A percentile compares a stretch with the other conserved stretches of the same genome.
Evolutionary conservation across 2,113 vertebrate species (phyloP).

Genomic region (Pantherophis guttatus): DNA sequence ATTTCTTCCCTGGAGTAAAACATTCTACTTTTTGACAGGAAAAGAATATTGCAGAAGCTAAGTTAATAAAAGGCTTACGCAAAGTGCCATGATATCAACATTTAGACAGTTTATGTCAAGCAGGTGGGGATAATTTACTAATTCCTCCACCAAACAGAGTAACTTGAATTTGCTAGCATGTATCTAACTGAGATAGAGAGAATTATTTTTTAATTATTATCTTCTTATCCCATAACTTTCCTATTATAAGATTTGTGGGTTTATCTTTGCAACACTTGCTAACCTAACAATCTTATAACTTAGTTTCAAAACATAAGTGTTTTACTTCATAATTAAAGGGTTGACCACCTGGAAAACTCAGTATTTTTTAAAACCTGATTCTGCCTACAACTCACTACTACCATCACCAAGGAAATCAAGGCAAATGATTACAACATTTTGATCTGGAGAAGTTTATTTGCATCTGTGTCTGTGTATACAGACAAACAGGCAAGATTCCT

Average conservation of each 20-base stretch:
- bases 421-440: slow-evolving; percentile 16
- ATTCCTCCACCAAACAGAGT: background rate
- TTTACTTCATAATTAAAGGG: slow-evolving; percentile 7
- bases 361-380: background rate
- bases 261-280: background rate
- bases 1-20: background rate
- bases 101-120: background rate
- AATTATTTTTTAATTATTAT: background rate
- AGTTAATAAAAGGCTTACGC: background rate
- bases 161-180: slow-evolving; percentile 23
- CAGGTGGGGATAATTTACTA: background rate
- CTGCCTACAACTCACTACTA: background rate
- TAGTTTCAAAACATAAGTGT: slow-evolving; percentile 9
- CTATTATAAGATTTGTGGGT: background rate
- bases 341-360: background rate
- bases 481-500: background rate
- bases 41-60: background rate
- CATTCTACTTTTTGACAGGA: background rate
- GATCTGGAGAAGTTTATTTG: background rate
- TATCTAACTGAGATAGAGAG: slow-evolving; percentile 13
- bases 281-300: background rate
- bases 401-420: background rate
- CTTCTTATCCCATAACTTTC: slow-evolving; percentile 4
- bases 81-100: background rate
- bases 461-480: background rate